Evolutionary conservation across 2,888 invertebrate species (phyloP).

Genomic region (Dolomedes plantarius): DNA sequence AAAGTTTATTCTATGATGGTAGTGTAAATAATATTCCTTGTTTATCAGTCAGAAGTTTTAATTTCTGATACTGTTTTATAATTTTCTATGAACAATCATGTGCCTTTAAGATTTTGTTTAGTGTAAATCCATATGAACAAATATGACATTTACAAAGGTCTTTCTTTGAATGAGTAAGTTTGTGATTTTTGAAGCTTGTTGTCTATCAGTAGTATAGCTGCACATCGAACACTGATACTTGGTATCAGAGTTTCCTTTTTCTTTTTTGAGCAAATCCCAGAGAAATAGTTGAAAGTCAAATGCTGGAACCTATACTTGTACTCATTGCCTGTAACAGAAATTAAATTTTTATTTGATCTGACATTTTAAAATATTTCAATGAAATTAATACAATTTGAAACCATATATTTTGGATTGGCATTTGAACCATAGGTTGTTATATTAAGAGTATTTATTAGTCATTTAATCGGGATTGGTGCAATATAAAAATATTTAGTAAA

Average conservation of each 20-base stretch:
- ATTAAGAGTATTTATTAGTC: too few species aligned
- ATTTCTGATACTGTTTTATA: too few species aligned
- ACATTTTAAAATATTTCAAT: too few species aligned
- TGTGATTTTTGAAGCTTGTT: conserved; percentile 57
- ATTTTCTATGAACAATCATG: conserved; percentile 28
- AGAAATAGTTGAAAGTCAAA: background rate
- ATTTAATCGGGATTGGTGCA: too few species aligned
- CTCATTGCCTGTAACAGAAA: background rate
- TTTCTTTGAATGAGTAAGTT: conserved; percentile 48
- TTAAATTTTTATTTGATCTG: too few species aligned
- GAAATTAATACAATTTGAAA: too few species aligned
- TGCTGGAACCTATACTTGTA: background rate
- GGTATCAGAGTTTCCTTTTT: background rate
- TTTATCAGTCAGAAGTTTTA: too few species aligned
- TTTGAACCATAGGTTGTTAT: too few species aligned
- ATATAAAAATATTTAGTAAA: too few species aligned
- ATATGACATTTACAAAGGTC: conserved; percentile 45
- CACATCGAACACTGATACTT: conserved; percentile 33
- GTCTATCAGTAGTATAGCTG: conserved; percentile 45
- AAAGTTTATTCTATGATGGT: too few species aligned
- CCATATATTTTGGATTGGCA: too few species aligned
- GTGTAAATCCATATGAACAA: conserved; percentile 54
- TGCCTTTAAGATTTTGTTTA: conserved; percentile 59
- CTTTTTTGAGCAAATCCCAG: background rate
- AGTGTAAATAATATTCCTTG: too few species aligned